Evolutionary conservation across 2,888 invertebrate genomes (phyloP), one percentile per base, ranked within the genome.

Genomic region (Chrysodeixis includens): DNA sequence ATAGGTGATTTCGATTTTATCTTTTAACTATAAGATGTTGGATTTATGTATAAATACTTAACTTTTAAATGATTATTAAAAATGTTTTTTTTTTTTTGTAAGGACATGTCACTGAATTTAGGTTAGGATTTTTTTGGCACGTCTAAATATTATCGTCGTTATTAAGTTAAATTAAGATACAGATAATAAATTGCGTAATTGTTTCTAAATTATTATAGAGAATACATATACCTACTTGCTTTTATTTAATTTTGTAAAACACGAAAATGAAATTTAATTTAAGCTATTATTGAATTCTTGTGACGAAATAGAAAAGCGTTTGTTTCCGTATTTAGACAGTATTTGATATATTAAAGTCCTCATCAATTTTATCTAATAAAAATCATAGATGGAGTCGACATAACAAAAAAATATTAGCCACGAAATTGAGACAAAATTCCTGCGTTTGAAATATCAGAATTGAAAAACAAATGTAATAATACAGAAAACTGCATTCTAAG

Each of bases 1-100:
- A 90, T 69, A 74, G 83, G 78, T 78, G 68, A 62, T 61, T 70
- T 68, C 66, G 56, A 76, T 66, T 74, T 62, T 26, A 71, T 61
- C 49, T 16, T 26, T 64, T 20, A 26, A 44, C 55, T 55, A 32
- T 40, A 18, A 6, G 20, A 46, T 12, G 44, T n/a, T 26, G 14
- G 14, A 12, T 12, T 20, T 35, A 35, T 10, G 9, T 0, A 35
- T 14, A 35, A n/a, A n/a, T n/a, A n/a, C n/a, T n/a, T n/a, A n/a
- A n/a, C n/a, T 18, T 18, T 7, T 9, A 16, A 40, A n/a, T 40
- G 40, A 46, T 46, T 16, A 16, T 9, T 18, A 46, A n/a, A n/a
- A n/a, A n/a, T n/a, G n/a, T n/a, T n/a, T n/a, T n/a, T n/a, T n/a
- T n/a, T n/a, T n/a, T n/a, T n/a, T n/a, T n/a, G n/a, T n/a, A n/a